Percentiles rank a stretch among this genome's conserved stretches.
phyloP scores from a whole-genome alignment of 2,888 invertebrate species.

The Agrenia bidenticulata region DNA sequence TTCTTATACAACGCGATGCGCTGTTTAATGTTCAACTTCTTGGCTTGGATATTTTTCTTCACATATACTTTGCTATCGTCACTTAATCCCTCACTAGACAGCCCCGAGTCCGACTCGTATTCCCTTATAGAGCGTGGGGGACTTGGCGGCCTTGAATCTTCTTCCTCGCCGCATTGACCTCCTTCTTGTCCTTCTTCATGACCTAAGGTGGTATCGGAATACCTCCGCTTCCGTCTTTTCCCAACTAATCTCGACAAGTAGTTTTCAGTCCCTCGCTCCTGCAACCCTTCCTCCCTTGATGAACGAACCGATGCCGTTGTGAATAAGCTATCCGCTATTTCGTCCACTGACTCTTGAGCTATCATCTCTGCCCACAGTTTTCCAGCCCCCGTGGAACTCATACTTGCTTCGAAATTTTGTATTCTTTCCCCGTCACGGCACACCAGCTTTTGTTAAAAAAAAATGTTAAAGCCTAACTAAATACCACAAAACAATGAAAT shows the following conservation, averaged over 20 bases:
- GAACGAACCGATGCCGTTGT: not conserved
- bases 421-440: no score
- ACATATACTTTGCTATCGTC: constrained; percentile 1
- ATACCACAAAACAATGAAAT: no score
- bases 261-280: not conserved
- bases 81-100: constrained; percentile 2
- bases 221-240: not conserved
- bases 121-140: not conserved
- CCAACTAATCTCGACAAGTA: not conserved
- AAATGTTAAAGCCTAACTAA: no score
- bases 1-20: not conserved
- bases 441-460: no score
- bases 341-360: no score
- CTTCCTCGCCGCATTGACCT: not conserved
- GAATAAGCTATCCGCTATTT: no score
- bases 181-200: not conserved
- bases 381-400: no score
- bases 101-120: not conserved
- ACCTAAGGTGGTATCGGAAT: not conserved
- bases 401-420: no score
- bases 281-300: not conserved
- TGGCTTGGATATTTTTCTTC: not conserved
- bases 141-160: not conserved
- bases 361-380: no score
- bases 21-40: not conserved